Percentiles rank a stretch among this genome's conserved stretches.
Evolutionary conservation across 2,888 invertebrate genomes (phyloP).

Genomic region (Ectobius pallidus): DNA sequence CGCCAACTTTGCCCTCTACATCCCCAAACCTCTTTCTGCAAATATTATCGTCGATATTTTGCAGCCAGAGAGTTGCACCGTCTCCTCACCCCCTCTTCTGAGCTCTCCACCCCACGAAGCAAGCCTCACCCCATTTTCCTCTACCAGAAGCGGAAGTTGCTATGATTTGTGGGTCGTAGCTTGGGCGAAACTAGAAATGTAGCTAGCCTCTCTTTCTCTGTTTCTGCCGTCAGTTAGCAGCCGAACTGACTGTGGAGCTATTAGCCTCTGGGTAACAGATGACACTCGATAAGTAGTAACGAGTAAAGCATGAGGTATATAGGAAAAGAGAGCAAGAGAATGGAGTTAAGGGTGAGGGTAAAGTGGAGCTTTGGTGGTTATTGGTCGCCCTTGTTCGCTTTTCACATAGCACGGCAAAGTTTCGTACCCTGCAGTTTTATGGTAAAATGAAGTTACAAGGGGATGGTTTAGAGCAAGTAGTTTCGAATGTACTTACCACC

Average conservation of each 20-base stretch:
- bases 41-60: conserved; percentile 13
- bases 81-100: not conserved
- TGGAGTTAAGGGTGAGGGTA: not conserved
- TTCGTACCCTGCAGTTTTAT: not conserved
- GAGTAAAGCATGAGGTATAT: conserved; percentile 22
- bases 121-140: not conserved
- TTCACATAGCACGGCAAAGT: not conserved
- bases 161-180: conserved; percentile 20
- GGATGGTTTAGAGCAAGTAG: not conserved
- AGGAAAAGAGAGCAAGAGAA: conserved; percentile 16
- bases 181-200: not conserved
- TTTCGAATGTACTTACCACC: not conserved
- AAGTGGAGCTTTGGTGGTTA: not conserved
- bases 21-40: not conserved
- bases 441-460: not conserved
- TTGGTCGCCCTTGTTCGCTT: conserved; percentile 8
- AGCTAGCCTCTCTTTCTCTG: not conserved
- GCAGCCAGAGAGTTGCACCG: not conserved
- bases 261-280: conserved; percentile 18
- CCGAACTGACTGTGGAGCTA: not conserved
- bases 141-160: conserved; percentile 14
- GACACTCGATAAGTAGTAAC: conserved; percentile 17
- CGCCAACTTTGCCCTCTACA: not conserved
- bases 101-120: not conserved
- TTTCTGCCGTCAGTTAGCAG: conserved; percentile 13